These are phyloP conservation scores for Himalopsyche phryganea DNA, from an alignment of 1,140 invertebrate genomes.

Conservation along the genomic window DNA sequence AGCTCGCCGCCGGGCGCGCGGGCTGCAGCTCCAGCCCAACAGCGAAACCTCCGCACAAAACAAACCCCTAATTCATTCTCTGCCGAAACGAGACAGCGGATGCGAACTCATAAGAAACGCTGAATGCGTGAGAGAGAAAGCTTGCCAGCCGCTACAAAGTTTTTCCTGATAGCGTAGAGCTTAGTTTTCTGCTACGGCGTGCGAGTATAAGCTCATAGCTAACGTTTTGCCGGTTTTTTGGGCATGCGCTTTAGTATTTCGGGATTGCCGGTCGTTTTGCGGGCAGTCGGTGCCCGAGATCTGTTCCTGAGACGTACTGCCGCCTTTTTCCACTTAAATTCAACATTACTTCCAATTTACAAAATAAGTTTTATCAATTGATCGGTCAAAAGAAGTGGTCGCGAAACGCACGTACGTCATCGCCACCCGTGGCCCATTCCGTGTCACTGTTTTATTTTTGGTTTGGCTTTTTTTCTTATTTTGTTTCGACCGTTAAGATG, in stretches of 20 bases:
- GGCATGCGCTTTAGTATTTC: conserved; percentile 29
- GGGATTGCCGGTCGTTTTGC: conserved; percentile 27
- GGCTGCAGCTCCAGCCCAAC: conserved; percentile 21
- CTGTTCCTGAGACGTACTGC: conserved; percentile 24
- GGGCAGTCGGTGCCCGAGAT: conserved; percentile 32
- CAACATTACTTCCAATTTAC: conserved; percentile 11
- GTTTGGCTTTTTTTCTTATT: conserved; percentile 4
- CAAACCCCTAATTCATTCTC: conserved; percentile 29
- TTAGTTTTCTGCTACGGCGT: conserved; percentile 31
- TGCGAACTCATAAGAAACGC: background rate
- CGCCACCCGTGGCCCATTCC: background rate
- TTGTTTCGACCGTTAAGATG: conserved; percentile 11
- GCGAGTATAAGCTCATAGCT: conserved; percentile 23
- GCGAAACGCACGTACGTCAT: conserved; percentile 9
- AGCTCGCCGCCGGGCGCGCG: conserved; percentile 38
- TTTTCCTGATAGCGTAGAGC: conserved; percentile 5
- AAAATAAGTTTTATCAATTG: conserved; percentile 17
- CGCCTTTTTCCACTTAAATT: conserved; percentile 32
- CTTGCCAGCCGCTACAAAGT: background rate
- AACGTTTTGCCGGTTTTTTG: conserved; percentile 16
- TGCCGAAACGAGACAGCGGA: conserved; percentile 28
- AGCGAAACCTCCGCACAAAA: too few species aligned
- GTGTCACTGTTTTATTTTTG: conserved; percentile 9
- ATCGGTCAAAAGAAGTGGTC: conserved; percentile 11
- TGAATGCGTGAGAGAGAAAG: background rate